Evolutionary conservation across 2,888 invertebrate genomes (phyloP), one percentile per base, ranked within the genome.

Genomic region (Pachymerium ferrugineum): DNA sequence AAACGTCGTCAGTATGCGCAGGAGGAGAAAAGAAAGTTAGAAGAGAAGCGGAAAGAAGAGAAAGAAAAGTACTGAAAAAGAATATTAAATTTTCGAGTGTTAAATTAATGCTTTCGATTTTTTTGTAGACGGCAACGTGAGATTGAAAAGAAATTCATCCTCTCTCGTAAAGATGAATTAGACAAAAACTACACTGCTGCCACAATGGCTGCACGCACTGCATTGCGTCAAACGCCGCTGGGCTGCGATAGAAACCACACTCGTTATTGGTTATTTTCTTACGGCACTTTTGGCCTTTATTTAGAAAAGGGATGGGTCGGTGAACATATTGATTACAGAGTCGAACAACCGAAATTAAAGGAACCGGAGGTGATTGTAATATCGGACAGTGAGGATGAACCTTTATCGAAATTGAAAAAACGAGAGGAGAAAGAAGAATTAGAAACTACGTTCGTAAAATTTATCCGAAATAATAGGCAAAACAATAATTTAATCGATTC

Each of bases 231-330:
- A n/a, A 68, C 74, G 8, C 82, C 83, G 0, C 78, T 84, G 16
- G 84, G 84, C 2, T 78, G 79, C 8, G 84, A 84, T 75, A 78
- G 84, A 19, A 77, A 82, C 76, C 83, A 83, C 77, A 80, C 79
- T 73, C 79, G 84, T 12, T 84, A 84, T 78, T 84, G 84, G 84
- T 77, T 81, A 19, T 82, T 83, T 78, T 78, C 78, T 33, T 78
- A 78, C 70, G 78, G 80, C 2, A 80, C 81, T 1, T 82, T 83
- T 8, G 83, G 62, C 80, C 78, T 79, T 78, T 84, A 76, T 72
- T 74, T 78, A 1, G 78, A 78, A 69, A 77, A 76, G 29, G 77
- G 77, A 25, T 78, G 77, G 77, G 76, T 76, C 14, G 16, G 16
- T 25, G 54, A 72, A 28, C 16, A 54, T 29, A 54, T 28, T 54